Percentiles rank a stretch among this genome's conserved stretches.
Evolutionary conservation across 2,888 invertebrate species (phyloP).

Genomic region (Notodonta ziczac): DNA sequence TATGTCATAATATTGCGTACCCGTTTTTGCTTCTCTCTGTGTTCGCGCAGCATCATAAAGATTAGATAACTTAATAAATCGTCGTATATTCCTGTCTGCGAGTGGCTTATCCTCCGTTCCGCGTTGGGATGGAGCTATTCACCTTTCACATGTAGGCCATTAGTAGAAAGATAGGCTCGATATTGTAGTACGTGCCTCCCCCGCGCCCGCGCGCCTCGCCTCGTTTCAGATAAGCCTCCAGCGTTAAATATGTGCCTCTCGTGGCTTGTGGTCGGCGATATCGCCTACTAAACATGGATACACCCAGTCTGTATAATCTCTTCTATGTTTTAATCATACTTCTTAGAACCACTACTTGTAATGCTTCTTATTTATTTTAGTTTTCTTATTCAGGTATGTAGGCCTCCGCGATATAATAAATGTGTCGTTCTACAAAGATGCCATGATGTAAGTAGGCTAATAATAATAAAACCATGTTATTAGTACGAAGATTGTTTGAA

Average conservation of each 20-base stretch:
- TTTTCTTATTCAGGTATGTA: constrained; percentile 46
- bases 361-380: constrained; percentile 20
- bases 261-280: constrained; percentile 60
- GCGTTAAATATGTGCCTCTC: constrained; percentile 72
- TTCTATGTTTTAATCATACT: constrained; percentile 43
- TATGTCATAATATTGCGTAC: background rate
- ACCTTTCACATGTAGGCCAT: constrained; percentile 79
- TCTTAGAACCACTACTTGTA: constrained; percentile 29
- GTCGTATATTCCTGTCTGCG: constrained; percentile 56
- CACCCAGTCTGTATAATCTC: constrained; percentile 43
- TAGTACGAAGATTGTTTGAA: too few relatives aligned
- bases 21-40: constrained; percentile 1
- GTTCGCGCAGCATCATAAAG: constrained; percentile 32
- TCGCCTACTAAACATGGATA: constrained; percentile 52
- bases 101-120: constrained; percentile 61
- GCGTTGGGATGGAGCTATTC: constrained; percentile 69
- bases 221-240: constrained; percentile 69
- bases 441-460: constrained; percentile 20
- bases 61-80: constrained; percentile 56
- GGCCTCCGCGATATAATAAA: constrained; percentile 13
- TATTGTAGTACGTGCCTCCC: constrained; percentile 66
- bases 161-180: constrained; percentile 77
- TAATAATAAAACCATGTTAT: too few relatives aligned
- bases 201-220: constrained; percentile 45
- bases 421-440: constrained; percentile 14